Conservation (phyloP, 2,113 vertebrate genomes). For the Sorex araneus region DNA sequence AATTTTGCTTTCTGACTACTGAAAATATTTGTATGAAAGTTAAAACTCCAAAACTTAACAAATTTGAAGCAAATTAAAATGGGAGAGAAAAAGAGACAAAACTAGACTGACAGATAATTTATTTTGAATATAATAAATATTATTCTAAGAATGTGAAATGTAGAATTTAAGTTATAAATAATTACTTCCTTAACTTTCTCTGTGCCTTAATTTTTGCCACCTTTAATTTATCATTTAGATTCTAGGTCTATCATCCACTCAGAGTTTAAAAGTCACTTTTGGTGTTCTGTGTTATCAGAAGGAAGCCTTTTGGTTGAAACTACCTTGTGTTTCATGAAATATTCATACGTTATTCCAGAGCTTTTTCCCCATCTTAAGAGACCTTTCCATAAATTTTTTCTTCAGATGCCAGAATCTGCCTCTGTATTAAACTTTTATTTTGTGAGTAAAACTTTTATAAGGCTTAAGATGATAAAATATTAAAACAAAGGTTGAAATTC, state of each 20-base stretch:
- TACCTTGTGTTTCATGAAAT: conserved; percentile 81
- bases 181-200: neutral
- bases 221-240: conserved; percentile 30
- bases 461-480: conserved; percentile 88
- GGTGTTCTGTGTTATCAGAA: conserved; percentile 61
- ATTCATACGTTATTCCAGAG: conserved; percentile 80
- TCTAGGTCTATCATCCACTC: conserved; percentile 65
- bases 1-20: neutral
- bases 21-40: neutral
- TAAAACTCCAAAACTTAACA: neutral
- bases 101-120: neutral
- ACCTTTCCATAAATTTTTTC: conserved; percentile 78
- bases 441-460: conserved; percentile 88
- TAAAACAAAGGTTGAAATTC: conserved; percentile 83
- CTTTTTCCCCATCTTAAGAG: conserved; percentile 80
- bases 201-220: neutral
- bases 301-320: conserved; percentile 63
- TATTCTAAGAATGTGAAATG: conserved; percentile 50
- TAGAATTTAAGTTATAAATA: neutral
- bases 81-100: neutral
- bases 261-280: conserved; percentile 78
- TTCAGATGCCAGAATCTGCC: conserved; percentile 80
- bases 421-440: conserved; percentile 88
- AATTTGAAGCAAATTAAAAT: neutral
- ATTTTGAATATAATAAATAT: neutral